Base-by-base conservation (phyloP, 2,888 invertebrate species). In the Conops quadrifasciatus region DNA sequence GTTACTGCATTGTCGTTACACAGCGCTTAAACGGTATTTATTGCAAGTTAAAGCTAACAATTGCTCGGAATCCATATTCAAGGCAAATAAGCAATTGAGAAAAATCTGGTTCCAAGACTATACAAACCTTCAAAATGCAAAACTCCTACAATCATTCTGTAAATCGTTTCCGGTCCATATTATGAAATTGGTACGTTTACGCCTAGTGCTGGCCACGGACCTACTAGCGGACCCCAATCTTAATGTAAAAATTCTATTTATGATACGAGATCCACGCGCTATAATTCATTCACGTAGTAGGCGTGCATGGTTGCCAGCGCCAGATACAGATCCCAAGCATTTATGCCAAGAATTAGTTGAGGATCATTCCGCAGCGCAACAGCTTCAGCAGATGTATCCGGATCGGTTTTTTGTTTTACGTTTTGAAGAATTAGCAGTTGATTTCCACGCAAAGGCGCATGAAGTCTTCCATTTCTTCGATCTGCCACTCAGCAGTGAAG, bases 201-300 rank as follows among this genome's bases (percentile, higher is more conserved):
- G 56, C 2, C 56, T 56, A 21, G 56, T 19, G 2, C 9, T 21
- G 16, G 56, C 19, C 56, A 21, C 11, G 56, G 19, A 4, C 19
- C 56, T 56, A 21, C 21, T 56, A 21, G 21, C 13, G 56, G 13
- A 56, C 2, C 16, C 56, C 1, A 21, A 4, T 13, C 56, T 56
- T 21, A 56, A 56, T 56, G 56, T n/a, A 21, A 5, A 21, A 56
- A 56, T 56, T 4, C 9, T 56, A 13, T 56, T 19, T 9, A 19
- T 56, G 56, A 21, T 56, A 21, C 56, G 56, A n/a, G 56, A 56
- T n/a, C 56, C 56, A 2, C 56, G 56, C 3, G 56, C 21, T n/a
- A 56, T 56, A n/a, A n/a, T 56, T n/a, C 21, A 21, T n/a, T 56
- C 56, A 2, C 56, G 56, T n/a, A 56, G 56, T 21, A n/a, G 21